phyloP scores from a whole-genome alignment of 2,113 vertebrate species.

The Corvus moneduloides region DNA sequence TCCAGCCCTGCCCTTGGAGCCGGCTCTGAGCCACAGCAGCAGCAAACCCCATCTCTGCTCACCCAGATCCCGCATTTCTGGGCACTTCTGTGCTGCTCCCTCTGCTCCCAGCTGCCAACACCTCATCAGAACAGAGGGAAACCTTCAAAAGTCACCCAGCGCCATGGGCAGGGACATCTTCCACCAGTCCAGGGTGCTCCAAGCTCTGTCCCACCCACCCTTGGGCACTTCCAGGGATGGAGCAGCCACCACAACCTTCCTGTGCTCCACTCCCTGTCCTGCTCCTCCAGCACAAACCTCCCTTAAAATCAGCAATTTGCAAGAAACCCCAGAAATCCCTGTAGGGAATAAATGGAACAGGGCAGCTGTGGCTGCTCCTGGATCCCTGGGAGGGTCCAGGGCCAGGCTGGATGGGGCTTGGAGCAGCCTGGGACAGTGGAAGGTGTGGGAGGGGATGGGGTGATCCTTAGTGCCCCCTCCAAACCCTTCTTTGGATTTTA shows the following conservation, averaged over 20 bases:
- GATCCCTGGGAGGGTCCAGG: neutral
- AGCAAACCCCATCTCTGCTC: too few relatives aligned
- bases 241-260: neutral
- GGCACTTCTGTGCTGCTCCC: neutral
- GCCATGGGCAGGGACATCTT: neutral
- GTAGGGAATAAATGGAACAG: accelerated
- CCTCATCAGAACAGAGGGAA: neutral
- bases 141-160: neutral
- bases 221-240: neutral
- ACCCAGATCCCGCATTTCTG: accelerated
- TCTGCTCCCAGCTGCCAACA: neutral
- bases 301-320: neutral
- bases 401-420: neutral
- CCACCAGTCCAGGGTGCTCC: neutral
- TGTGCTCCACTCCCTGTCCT: accelerated
- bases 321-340: neutral
- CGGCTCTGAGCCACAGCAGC: neutral
- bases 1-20: neutral
- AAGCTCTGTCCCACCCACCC: neutral
- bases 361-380: neutral
- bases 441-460: neutral
- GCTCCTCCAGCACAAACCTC: neutral
- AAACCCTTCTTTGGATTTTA: neutral
- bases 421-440: neutral
- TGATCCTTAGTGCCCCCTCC: neutral